phyloP scores from a whole-genome alignment of 2,888 invertebrate genomes.

The Trachelus troglodyta region DNA sequence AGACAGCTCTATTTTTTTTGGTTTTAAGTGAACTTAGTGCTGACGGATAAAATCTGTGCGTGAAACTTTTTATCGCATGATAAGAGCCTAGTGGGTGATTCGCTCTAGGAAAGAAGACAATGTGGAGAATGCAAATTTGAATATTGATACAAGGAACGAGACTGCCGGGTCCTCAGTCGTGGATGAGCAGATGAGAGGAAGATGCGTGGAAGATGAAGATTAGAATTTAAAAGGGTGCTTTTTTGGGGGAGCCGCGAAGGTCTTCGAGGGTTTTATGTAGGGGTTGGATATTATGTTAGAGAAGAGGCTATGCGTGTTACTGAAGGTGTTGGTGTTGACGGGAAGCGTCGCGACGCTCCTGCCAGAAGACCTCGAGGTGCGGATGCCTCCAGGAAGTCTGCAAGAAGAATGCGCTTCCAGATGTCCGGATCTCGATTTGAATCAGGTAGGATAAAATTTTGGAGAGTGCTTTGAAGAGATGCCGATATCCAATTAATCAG shows the following conservation, averaged over 20 bases:
- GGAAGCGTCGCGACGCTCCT: conserved; percentile 47
- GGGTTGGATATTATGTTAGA: conserved; percentile 57
- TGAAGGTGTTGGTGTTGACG: conserved; percentile 53
- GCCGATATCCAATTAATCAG: not conserved
- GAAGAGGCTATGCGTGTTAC: conserved; percentile 49
- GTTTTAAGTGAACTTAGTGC: not conserved
- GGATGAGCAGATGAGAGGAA: conserved; percentile 6
- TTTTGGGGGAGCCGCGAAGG: conserved; percentile 15
- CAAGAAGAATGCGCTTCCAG: conserved; percentile 57
- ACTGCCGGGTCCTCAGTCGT: not conserved
- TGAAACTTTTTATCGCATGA: not conserved
- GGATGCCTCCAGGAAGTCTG: conserved; percentile 40
- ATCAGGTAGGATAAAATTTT: conserved; percentile 44
- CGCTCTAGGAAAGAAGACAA: not conserved
- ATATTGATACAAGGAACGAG: not conserved
- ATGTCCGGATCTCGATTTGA: conserved; percentile 57
- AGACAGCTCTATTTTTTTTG: not conserved
- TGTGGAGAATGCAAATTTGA: not conserved
- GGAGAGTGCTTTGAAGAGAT: not conserved
- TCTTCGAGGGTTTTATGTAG: conserved; percentile 25
- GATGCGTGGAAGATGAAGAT: conserved; percentile 18
- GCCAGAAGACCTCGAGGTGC: conserved; percentile 50
- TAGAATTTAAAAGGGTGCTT: conserved; percentile 11
- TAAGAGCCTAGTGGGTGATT: not conserved
- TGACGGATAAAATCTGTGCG: not conserved